Conservation (phyloP, 1,140 invertebrate species). For the Brachionus calyciflorus region DNA sequence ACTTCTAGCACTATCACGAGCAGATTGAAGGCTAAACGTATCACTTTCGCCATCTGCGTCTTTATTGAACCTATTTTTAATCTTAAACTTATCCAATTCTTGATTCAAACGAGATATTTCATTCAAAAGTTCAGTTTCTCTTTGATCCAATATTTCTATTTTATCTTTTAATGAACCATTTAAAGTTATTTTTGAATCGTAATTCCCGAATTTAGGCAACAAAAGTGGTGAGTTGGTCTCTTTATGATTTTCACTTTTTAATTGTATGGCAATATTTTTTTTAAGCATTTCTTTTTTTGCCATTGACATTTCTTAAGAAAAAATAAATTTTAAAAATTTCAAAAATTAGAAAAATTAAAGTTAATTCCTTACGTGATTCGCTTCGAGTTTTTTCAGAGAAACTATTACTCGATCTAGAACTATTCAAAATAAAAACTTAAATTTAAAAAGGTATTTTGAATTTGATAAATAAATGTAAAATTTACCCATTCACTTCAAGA, state of each 20-base stretch:
- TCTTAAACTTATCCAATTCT: background rate
- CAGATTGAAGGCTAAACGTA: background rate
- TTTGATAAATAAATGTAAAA: background rate
- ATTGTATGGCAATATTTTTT: background rate
- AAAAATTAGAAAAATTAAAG: background rate
- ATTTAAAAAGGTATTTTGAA: background rate
- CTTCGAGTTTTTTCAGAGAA: background rate
- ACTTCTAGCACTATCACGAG: background rate
- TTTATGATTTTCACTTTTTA: background rate
- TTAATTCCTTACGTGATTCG: background rate
- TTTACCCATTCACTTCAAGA: background rate
- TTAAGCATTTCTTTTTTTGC: background rate
- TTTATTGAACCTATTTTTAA: background rate
- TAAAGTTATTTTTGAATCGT: background rate
- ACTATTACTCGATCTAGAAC: no score
- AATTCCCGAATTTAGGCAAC: background rate
- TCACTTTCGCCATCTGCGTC: background rate
- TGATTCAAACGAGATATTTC: slow-evolving; percentile 25
- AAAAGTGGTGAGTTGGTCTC: background rate
- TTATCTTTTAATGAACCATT: background rate
- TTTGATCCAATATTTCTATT: background rate
- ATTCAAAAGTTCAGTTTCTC: background rate
- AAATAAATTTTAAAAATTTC: background rate
- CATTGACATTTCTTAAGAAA: background rate
- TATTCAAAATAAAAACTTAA: background rate